These are phyloP conservation scores for Acleris emargana DNA, from an alignment of 2,888 invertebrate genomes.

Conservation along the genomic window DNA sequence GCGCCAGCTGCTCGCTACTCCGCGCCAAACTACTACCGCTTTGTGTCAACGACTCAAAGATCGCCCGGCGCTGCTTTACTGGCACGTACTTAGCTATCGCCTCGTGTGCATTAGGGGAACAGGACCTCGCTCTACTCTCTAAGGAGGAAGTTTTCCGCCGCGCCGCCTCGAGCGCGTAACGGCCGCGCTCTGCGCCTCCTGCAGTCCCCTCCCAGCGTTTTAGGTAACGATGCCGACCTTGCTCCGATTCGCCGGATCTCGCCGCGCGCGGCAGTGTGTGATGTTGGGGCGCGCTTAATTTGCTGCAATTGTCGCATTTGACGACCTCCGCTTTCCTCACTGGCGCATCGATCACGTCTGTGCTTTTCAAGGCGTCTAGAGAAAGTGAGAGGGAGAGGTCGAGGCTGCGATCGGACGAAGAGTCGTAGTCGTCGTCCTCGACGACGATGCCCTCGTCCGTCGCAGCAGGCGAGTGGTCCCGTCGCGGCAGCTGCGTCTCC, in stretches of 20 bases:
- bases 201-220: conserved; percentile 77
- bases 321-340: conserved; percentile 72
- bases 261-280: conserved; percentile 76
- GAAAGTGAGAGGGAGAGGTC: conserved; percentile 73
- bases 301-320: conserved; percentile 77
- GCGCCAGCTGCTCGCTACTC: conserved; percentile 85
- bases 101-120: conserved; percentile 76
- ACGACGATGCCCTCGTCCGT: conserved; percentile 82
- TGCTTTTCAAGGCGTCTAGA: conserved; percentile 77
- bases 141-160: conserved; percentile 71
- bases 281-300: conserved; percentile 62
- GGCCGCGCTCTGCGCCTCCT: conserved; percentile 71
- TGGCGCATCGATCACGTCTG: conserved; percentile 72
- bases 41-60: conserved; percentile 88
- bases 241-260: conserved; percentile 67
- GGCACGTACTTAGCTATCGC: conserved; percentile 86
- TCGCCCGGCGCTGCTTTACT: conserved; percentile 87
- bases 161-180: conserved; percentile 72
- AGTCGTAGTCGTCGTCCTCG: conserved; percentile 82
- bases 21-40: conserved; percentile 85
- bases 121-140: conserved; percentile 74
- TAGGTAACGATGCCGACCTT: conserved; percentile 71
- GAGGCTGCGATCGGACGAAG: conserved; percentile 83
- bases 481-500: conserved; percentile 68
- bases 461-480: conserved; percentile 78